These are phyloP conservation scores for Colostygia pectinataria DNA, from an alignment of 2,888 invertebrate genomes.

Conservation along the genomic window DNA sequence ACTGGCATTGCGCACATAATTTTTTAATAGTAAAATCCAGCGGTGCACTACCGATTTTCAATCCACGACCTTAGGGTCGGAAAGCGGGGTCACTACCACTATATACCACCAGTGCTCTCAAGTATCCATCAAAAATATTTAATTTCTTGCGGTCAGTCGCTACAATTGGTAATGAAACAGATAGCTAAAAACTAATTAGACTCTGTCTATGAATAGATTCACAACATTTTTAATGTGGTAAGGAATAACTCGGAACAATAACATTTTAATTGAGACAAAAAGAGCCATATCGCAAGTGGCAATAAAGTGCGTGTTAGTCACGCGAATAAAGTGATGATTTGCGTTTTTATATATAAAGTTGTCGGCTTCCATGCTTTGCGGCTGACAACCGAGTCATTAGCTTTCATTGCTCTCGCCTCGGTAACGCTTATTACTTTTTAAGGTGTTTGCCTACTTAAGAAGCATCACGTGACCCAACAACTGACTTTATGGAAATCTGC, in stretches of 20 bases:
- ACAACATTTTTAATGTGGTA: no score
- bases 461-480: no score
- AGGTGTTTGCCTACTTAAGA: not conserved
- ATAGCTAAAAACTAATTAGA: not conserved
- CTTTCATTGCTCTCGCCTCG: constrained; percentile 21
- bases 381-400: constrained; percentile 23
- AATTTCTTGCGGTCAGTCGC: no score
- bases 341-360: constrained; percentile 53
- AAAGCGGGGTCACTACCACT: no score
- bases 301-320: constrained; percentile 46
- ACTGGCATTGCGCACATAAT: no score
- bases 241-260: no score
- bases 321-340: constrained; percentile 42
- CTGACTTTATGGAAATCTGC: no score
- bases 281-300: constrained; percentile 24
- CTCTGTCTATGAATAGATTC: constrained; percentile 3
- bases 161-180: not conserved
- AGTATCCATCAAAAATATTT: no score
- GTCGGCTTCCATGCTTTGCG: constrained; percentile 38
- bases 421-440: constrained; percentile 14
- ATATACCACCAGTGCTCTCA: no score
- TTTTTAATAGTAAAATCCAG: no score
- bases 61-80: no score
- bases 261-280: constrained; percentile 26
- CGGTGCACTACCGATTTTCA: no score